Conservation (phyloP, 2,888 invertebrate species). For the Chrysolina americana region DNA sequence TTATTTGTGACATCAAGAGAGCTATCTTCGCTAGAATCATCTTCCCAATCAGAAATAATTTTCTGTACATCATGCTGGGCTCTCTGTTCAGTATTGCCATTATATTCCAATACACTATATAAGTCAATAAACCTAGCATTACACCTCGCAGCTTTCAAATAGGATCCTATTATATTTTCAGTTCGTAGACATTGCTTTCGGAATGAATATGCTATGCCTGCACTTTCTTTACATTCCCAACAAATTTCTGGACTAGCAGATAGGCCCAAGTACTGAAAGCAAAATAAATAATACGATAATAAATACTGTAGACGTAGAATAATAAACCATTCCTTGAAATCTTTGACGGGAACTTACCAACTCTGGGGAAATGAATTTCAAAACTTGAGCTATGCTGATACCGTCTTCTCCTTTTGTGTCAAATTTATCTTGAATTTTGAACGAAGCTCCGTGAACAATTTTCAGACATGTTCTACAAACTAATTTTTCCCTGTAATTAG, state of each 20-base stretch:
- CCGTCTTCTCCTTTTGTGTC: conserved; percentile 26
- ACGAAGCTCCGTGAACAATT: conserved; percentile 25
- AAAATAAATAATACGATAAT: not conserved
- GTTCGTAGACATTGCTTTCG: conserved; percentile 49
- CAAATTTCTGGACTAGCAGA: conserved; percentile 50
- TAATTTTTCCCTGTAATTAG: conserved; percentile 22
- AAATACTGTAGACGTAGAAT: not conserved
- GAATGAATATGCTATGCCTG: conserved; percentile 44
- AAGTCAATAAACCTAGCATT: conserved; percentile 38
- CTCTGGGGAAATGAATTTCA: conserved; percentile 44
- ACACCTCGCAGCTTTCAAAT: conserved; percentile 35
- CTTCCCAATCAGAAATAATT: conserved; percentile 38
- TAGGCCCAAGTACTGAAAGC: conserved; percentile 48
- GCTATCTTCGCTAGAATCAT: conserved; percentile 27
- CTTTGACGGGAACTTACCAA: conserved; percentile 33
- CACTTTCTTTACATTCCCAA: conserved; percentile 39
- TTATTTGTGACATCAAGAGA: not conserved
- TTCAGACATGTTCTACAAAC: conserved; percentile 46
- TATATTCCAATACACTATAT: conserved; percentile 34
- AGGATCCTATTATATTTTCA: conserved; percentile 49
- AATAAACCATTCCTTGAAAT: conserved; percentile 10
- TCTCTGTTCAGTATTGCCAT: conserved; percentile 6
- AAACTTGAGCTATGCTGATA: conserved; percentile 36
- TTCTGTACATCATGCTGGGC: conserved; percentile 23
- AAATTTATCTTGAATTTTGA: conserved; percentile 32